Evolutionary conservation across 2,113 vertebrate species (phyloP).

Genomic region (Pterocles gutturalis): DNA sequence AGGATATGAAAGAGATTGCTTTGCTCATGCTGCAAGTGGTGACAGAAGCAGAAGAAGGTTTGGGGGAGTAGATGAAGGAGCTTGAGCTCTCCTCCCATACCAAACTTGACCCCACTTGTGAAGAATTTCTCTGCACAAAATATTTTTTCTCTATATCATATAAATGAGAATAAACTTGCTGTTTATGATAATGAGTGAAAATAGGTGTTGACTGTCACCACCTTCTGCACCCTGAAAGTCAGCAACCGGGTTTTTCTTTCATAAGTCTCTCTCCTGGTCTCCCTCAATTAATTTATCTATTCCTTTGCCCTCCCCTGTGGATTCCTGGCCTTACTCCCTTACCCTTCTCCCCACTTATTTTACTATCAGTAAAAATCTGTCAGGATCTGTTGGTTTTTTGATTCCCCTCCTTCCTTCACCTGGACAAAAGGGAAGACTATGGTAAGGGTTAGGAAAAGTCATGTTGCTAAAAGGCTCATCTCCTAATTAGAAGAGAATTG

Average conservation of each 20-base stretch:
- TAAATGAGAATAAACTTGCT: background rate
- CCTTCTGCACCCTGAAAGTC: background rate
- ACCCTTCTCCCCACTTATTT: background rate
- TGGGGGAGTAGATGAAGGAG: background rate
- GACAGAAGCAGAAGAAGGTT: background rate
- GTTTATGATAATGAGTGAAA: background rate
- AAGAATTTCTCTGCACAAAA: background rate
- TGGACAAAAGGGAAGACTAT: background rate
- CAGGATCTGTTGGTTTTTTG: background rate
- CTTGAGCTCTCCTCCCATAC: background rate
- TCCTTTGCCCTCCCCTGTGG: background rate
- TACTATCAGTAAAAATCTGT: background rate
- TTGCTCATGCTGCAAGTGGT: background rate
- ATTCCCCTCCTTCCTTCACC: background rate
- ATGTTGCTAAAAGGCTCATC: background rate
- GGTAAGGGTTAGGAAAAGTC: background rate
- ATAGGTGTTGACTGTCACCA: background rate
- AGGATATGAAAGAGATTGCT: background rate
- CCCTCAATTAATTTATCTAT: background rate
- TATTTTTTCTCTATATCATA: background rate
- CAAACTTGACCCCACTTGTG: background rate
- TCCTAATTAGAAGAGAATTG: background rate
- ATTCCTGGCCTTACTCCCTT: background rate
- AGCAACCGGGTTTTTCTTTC: background rate
- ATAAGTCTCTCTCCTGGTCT: background rate